Conservation (phyloP, 2,113 vertebrate species). For the Stomatorhinus ivindoensis region DNA sequence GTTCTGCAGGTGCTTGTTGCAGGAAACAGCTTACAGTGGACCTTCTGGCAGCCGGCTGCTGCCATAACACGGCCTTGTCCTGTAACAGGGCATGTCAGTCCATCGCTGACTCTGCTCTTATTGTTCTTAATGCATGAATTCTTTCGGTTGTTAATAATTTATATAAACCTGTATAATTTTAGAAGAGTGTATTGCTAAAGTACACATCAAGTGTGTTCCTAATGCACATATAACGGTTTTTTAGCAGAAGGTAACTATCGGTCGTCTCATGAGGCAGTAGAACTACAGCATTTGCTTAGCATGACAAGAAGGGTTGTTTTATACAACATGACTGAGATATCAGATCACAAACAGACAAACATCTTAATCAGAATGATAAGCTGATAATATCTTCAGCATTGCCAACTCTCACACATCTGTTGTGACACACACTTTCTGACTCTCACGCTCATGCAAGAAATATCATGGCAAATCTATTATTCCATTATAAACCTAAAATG, state of each 20-base stretch:
- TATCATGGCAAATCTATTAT: neutral
- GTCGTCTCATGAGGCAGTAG: neutral
- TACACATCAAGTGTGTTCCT: neutral
- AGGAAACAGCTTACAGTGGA: neutral
- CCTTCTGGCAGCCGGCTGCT: neutral
- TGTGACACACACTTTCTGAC: neutral
- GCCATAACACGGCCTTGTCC: neutral
- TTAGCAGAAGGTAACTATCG: neutral
- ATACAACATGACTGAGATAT: neutral
- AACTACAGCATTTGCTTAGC: neutral
- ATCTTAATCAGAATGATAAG: neutral
- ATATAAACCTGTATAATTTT: neutral
- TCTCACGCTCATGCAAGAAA: neutral
- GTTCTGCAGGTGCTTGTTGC: neutral
- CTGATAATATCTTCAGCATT: neutral
- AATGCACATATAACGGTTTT: neutral
- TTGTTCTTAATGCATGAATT: neutral
- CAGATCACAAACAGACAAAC: neutral
- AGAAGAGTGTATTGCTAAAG: neutral
- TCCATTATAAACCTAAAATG: neutral
- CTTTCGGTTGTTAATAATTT: neutral
- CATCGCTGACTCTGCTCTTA: neutral
- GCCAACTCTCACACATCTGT: neutral
- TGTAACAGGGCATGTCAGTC: neutral
- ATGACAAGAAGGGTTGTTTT: neutral